Evolutionary conservation across 2,113 vertebrate species (phyloP), one percentile per base, ranked within the genome.

Genomic region (Oryzias curvinotus): DNA sequence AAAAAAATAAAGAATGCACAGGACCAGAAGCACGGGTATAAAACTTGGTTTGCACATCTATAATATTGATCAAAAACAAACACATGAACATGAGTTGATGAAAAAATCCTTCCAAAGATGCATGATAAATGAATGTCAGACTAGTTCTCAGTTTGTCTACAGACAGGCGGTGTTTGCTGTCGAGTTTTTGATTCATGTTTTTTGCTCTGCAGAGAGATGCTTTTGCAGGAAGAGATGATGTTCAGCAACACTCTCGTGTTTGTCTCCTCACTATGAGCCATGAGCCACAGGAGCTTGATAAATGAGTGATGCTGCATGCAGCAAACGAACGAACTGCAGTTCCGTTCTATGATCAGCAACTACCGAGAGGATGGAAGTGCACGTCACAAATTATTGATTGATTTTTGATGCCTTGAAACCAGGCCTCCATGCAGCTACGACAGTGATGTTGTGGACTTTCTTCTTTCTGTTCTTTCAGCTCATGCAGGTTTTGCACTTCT

Each of bases 261-360:
- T 60, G 57, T 73, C 56, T 61, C 44, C 52, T 71, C 44, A 5
- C 52, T 21, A 14, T 42, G 48, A 14, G 13, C 13, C 54, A 12
- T 50, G 54, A 23, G 30, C 50, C 70, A 66, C 66, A 45, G 69
- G 65, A 68, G 72, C 45, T 42, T 8, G n/a, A 59, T 58, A 12
- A 73, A 78, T 65, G 65, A 71, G 65, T 61, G 48, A 68, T 64
- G 54, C 56, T 46, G 21, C 46, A 25, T 6, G 15, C 16, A 26
- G 41, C 4, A 48, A 17, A n/a, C 56, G 18, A 46, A n/a, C 56
- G 17, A 46, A 25, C 62, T 18, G 58, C 28, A 53, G 68, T 36
- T 64, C 58, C 52, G 65, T 73, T 36, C 52, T 52, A 21, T 44
- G 42, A 57, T 53, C 25, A 52, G n/a, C 14, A 16, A 12, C 13